Conservation (phyloP, 2,113 vertebrate species). For the Eubucco bourcierii region DNA sequence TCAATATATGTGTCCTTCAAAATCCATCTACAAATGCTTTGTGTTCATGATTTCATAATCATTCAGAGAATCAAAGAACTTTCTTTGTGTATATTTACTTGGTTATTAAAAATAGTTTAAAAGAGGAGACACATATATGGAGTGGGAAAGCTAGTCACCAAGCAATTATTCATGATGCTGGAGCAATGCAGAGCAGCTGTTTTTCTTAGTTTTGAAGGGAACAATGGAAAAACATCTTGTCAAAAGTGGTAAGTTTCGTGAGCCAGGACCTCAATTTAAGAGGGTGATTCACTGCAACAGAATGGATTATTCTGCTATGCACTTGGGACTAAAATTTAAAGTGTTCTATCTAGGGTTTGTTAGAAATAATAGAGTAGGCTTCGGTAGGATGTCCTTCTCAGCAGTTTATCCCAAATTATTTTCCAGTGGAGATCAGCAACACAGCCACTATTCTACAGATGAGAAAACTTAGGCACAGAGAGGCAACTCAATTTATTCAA, state of each 20-base stretch:
- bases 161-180: neutral
- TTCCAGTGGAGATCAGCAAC: neutral
- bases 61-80: neutral
- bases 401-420: neutral
- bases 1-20: neutral
- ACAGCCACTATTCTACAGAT: neutral
- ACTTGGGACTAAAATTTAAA: neutral
- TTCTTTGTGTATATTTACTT: neutral
- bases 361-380: neutral
- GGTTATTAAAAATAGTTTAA: neutral
- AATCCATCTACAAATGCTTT: neutral
- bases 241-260: neutral
- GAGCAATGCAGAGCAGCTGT: neutral
- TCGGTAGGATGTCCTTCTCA: neutral
- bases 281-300: neutral
- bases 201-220: neutral
- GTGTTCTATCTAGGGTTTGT: neutral
- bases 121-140: neutral
- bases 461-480: neutral
- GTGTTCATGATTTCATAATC: neutral
- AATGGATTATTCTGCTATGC: neutral
- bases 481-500: conserved; percentile 15
- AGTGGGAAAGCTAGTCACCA: neutral
- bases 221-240: neutral
- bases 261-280: neutral